These are phyloP conservation scores for Ricordea florida DNA, from an alignment of 92 coral and sea anemone species.

Conservation along the genomic window DNA sequence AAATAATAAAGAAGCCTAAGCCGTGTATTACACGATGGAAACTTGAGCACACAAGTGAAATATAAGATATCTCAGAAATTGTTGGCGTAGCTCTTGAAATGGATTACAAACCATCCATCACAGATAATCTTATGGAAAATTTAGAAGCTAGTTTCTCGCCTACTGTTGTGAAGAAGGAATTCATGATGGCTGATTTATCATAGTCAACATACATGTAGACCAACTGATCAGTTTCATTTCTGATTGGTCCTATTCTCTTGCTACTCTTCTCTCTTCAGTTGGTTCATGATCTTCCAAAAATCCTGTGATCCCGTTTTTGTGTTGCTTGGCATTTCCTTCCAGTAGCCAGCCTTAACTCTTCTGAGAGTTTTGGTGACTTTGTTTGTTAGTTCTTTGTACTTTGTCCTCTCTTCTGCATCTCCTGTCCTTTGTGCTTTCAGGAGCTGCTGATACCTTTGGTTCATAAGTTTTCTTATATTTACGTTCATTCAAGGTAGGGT, in stretches of 20 bases:
- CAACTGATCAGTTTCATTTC: constrained; percentile 2
- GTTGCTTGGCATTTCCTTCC: neutral
- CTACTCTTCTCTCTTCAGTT: neutral
- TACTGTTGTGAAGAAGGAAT: constrained; percentile 8
- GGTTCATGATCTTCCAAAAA: constrained; percentile 6
- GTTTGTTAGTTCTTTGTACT: constrained; percentile 16
- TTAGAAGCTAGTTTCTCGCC: constrained; percentile 14
- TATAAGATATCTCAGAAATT: neutral
- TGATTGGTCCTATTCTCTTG: neutral
- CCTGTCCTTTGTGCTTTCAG: constrained; percentile 36
- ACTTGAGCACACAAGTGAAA: no score
- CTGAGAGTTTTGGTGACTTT: constrained; percentile 2
- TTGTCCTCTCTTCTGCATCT: neutral
- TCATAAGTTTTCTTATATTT: constrained; percentile 31
- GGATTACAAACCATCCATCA: neutral
- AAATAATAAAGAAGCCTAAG: no score
- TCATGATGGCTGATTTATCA: constrained; percentile 22
- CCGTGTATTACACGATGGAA: no score
- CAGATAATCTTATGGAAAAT: neutral
- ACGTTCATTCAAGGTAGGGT: constrained; percentile 33
- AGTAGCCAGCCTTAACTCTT: constrained; percentile 10
- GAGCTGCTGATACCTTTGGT: constrained; percentile 27
- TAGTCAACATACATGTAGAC: constrained; percentile 25
- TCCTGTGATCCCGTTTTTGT: neutral
- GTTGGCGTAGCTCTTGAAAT: constrained; percentile 15